These are phyloP conservation scores for Tetragonisca angustula DNA, from an alignment of 2,888 invertebrate species.

Conservation along the genomic window DNA sequence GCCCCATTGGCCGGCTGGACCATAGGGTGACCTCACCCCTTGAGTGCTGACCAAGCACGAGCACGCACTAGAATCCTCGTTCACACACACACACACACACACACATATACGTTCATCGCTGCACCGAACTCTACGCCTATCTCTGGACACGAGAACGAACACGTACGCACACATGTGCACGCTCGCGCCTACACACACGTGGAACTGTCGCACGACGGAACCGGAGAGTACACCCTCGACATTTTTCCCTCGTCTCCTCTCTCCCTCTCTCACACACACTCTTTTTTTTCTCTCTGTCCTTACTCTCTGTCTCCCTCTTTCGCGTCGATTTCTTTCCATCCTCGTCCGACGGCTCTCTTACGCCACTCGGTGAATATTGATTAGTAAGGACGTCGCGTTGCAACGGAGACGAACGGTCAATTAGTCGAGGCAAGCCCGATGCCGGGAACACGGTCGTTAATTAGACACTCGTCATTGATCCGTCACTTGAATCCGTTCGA, in stretches of 20 bases:
- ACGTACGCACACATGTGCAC: neutral
- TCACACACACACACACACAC: neutral
- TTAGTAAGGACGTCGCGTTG: slow-evolving; percentile 71
- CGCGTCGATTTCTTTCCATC: slow-evolving; percentile 44
- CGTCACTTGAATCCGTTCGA: slow-evolving; percentile 66
- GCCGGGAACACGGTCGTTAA: slow-evolving; percentile 62
- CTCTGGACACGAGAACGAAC: neutral
- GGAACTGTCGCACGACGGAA: slow-evolving; percentile 38
- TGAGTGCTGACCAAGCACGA: slow-evolving; percentile 82
- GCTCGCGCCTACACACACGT: slow-evolving; percentile 18
- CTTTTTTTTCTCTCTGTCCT: neutral
- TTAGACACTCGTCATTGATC: slow-evolving; percentile 70
- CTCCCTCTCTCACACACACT: neutral
- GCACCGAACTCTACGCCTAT: neutral
- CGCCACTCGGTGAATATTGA: slow-evolving; percentile 73
- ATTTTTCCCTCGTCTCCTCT: slow-evolving; percentile 61
- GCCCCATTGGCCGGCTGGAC: slow-evolving; percentile 81
- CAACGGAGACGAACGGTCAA: slow-evolving; percentile 70
- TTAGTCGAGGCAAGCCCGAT: slow-evolving; percentile 66
- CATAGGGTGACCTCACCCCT: slow-evolving; percentile 81
- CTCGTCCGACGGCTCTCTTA: slow-evolving; percentile 64
- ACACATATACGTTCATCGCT: slow-evolving; percentile 11
- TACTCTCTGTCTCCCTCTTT: slow-evolving; percentile 2
- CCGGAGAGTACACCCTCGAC: slow-evolving; percentile 69
- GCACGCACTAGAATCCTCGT: slow-evolving; percentile 78